A percentile compares a stretch with the other conserved stretches of the same genome.
Evolutionary conservation across 2,888 invertebrate species (phyloP).

Genomic region (Mesopsocus fuscifrons): DNA sequence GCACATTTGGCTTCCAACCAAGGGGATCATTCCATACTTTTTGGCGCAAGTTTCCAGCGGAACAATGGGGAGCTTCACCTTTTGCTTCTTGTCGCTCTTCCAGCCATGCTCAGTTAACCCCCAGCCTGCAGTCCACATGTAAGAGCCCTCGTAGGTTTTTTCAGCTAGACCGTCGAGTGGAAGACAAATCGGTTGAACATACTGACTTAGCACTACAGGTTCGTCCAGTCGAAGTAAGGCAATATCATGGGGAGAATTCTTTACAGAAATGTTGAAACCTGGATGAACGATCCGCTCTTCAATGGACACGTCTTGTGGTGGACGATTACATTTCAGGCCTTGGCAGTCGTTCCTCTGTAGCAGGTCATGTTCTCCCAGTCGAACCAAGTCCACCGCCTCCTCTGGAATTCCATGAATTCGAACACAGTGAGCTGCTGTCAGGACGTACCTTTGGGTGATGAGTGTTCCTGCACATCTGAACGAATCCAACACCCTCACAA

Average conservation of each 20-base stretch:
- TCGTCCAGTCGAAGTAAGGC: constrained; percentile 51
- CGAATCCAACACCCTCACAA: not conserved
- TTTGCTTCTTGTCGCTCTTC: constrained; percentile 26
- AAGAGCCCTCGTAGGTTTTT: constrained; percentile 21
- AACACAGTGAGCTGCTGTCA: constrained; percentile 14
- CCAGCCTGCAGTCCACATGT: constrained; percentile 41
- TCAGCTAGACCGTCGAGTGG: constrained; percentile 23
- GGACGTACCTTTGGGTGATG: constrained; percentile 12
- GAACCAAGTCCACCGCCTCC: constrained; percentile 23
- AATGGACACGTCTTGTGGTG: constrained; percentile 37
- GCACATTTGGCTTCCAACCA: constrained; percentile 28
- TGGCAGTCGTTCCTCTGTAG: constrained; percentile 36
- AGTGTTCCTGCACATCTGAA: constrained; percentile 13
- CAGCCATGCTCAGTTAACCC: no score
- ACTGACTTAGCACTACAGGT: no score
- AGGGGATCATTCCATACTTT: not conserved
- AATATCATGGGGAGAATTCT: constrained; percentile 47
- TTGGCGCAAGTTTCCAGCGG: not conserved
- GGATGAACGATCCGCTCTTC: constrained; percentile 46
- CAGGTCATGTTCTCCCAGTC: constrained; percentile 48
- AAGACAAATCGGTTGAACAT: constrained; percentile 44
- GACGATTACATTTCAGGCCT: constrained; percentile 32
- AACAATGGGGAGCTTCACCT: constrained; percentile 29
- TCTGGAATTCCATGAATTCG: not conserved
- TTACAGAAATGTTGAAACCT: constrained; percentile 34